These are phyloP conservation scores for Hydropsyche tenuis DNA, from an alignment of 1,140 invertebrate species.

Conservation along the genomic window DNA sequence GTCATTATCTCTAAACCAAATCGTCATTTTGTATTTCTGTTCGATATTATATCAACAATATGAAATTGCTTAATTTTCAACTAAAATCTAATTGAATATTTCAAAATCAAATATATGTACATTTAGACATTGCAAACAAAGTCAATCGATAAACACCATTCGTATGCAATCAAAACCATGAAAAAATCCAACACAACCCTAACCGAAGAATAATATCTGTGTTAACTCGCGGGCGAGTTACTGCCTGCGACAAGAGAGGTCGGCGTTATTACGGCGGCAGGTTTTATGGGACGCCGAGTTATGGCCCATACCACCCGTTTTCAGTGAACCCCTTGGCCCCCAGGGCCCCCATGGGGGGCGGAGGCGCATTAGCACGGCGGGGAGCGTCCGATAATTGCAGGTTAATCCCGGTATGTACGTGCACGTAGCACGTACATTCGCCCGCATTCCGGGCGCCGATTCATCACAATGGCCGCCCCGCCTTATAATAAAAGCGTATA, in stretches of 20 bases:
- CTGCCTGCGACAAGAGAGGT: conserved; percentile 29
- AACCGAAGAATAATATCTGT: conserved; percentile 7
- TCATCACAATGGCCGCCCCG: background rate
- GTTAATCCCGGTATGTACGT: conserved; percentile 11
- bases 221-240: conserved; percentile 25
- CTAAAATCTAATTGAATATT: too few species aligned
- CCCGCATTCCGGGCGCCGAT: background rate
- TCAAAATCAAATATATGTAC: too few species aligned
- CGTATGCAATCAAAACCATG: too few species aligned
- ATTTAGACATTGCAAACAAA: too few species aligned
- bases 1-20: too few species aligned
- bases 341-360: background rate
- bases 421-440: background rate
- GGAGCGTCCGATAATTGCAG: conserved; percentile 36
- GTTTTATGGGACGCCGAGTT: conserved; percentile 31
- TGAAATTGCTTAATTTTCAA: too few species aligned
- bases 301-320: background rate
- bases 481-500: background rate
- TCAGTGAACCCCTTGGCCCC: background rate
- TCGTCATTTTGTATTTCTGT: too few species aligned
- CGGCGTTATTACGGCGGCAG: conserved; percentile 26
- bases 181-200: background rate
- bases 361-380: conserved; percentile 8
- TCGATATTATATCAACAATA: too few species aligned
- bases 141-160: too few species aligned